These are phyloP conservation scores for Oscheius sp. DNA, from an alignment of 2,888 invertebrate species.

Conservation along the genomic window DNA sequence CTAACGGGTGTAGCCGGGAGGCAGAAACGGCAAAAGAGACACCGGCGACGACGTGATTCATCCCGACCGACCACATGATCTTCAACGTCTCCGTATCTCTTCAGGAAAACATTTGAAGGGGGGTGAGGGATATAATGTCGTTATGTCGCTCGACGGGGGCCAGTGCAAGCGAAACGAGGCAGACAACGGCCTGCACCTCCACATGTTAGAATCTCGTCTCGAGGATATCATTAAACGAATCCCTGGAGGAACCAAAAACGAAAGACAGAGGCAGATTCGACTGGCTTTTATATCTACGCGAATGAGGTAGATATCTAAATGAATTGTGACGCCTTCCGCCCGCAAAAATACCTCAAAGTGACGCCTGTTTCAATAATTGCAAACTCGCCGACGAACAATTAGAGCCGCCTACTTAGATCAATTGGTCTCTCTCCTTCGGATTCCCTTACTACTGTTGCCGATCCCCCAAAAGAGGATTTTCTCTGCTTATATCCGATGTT, in stretches of 20 bases:
- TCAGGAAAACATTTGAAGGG: not conserved
- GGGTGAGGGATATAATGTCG: not conserved
- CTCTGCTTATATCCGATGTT: too few relatives aligned
- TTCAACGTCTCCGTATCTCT: not conserved
- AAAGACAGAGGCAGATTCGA: not conserved
- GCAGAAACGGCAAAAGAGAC: not conserved
- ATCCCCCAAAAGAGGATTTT: too few relatives aligned
- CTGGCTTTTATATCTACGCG: too few relatives aligned
- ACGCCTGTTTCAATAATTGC: constrained; percentile 17
- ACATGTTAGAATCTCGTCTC: not conserved
- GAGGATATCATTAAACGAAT: too few relatives aligned
- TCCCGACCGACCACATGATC: constrained; percentile 6
- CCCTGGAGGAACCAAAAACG: not conserved
- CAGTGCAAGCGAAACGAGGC: constrained; percentile 1
- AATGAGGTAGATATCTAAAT: not conserved
- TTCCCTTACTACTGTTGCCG: too few relatives aligned
- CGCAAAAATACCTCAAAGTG: not conserved
- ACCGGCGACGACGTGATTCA: constrained; percentile 4
- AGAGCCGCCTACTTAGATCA: constrained; percentile 19
- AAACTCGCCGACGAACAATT: constrained; percentile 12
- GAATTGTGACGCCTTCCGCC: constrained; percentile 7
- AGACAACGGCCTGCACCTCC: not conserved
- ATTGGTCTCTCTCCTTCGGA: too few relatives aligned
- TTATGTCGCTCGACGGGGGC: constrained; percentile 4
- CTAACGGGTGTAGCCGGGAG: not conserved